A percentile compares a stretch with the other conserved stretches of the same genome.
phyloP scores from a whole-genome alignment of 2,113 vertebrate species.

The Balaeniceps rex region DNA sequence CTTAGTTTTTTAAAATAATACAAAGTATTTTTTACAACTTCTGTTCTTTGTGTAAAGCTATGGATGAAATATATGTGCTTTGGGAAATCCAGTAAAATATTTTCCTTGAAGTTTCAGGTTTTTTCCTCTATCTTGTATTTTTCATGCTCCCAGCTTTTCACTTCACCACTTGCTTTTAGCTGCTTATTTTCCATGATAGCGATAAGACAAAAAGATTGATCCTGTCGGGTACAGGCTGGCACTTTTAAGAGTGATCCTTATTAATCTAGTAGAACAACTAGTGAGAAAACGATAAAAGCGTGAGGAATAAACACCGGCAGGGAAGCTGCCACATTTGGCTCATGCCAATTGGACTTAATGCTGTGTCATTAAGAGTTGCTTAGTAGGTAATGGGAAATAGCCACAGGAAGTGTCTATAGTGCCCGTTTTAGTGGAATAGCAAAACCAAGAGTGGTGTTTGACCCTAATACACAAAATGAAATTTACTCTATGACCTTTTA shows the following conservation, averaged over 20 bases:
- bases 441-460: neutral
- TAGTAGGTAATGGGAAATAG: neutral
- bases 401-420: neutral
- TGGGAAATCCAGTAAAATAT: slow-evolving; percentile 29
- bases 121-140: neutral
- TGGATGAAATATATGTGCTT: neutral
- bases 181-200: neutral
- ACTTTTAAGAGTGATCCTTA: neutral
- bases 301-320: neutral
- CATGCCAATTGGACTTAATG: neutral
- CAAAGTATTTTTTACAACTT: neutral
- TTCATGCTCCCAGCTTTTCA: neutral
- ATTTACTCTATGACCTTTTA: neutral
- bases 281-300: neutral
- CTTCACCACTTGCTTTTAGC: neutral
- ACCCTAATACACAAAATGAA: neutral
- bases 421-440: neutral
- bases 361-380: neutral
- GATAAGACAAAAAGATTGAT: neutral
- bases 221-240: neutral
- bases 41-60: neutral
- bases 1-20: neutral
- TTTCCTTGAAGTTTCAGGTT: neutral
- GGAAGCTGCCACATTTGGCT: neutral
- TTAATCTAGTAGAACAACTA: neutral